Evolutionary conservation across 2,797 vertebrate species (phyloP).

Genomic region (Halcyon leucocephala): DNA sequence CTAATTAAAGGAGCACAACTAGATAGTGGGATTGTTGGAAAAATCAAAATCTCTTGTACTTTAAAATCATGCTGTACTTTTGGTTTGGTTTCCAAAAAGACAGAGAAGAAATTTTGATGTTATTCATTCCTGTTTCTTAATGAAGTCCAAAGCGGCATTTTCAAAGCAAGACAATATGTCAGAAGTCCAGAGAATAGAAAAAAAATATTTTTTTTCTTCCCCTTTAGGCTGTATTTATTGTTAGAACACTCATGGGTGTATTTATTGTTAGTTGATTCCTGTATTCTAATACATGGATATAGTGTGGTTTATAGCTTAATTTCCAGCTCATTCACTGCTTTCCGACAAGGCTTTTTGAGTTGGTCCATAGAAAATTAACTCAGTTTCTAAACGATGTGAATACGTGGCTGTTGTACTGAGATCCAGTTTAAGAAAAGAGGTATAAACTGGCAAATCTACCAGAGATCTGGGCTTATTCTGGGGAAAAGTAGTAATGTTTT

Average conservation of each 20-base stretch:
- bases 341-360: background rate
- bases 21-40: background rate
- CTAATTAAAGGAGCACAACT: constrained; percentile 30
- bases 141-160: background rate
- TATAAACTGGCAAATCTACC: background rate
- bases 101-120: background rate
- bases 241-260: background rate
- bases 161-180: background rate
- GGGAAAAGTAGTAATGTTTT: background rate
- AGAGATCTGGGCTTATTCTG: background rate
- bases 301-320: background rate
- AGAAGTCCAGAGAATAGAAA: background rate
- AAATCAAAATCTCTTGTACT: background rate
- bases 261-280: background rate
- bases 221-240: background rate
- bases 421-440: background rate
- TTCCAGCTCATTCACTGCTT: background rate
- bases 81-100: background rate
- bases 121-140: background rate
- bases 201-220: background rate
- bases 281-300: background rate
- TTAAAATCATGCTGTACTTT: background rate
- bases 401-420: background rate
- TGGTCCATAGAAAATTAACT: background rate
- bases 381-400: background rate